A percentile compares a stretch with the other conserved stretches of the same genome.
phyloP scores from a whole-genome alignment of 2,888 invertebrate genomes.

The Leptinotarsa peninsularis region DNA sequence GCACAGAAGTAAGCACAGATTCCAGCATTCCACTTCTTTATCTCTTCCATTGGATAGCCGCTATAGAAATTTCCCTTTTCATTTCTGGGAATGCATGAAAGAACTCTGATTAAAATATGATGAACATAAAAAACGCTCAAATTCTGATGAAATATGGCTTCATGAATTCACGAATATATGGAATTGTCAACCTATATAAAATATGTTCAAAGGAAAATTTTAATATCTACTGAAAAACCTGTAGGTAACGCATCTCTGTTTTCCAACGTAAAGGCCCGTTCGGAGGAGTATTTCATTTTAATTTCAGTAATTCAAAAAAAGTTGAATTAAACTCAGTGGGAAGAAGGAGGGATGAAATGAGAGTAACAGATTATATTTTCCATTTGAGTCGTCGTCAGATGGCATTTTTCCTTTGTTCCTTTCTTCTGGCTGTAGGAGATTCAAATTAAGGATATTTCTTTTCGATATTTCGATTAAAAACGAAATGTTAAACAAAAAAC shows the following conservation, averaged over 20 bases:
- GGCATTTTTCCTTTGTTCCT: background rate
- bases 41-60: background rate
- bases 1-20: background rate
- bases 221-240: conserved; percentile 9
- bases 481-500: too few species aligned
- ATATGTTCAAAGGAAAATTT: conserved; percentile 10
- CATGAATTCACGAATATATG: conserved; percentile 2
- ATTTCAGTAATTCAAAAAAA: conserved; percentile 35
- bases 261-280: background rate
- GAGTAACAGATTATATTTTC: background rate
- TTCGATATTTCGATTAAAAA: too few species aligned
- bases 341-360: background rate
- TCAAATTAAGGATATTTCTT: too few species aligned
- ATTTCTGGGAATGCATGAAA: conserved; percentile 1
- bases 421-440: background rate
- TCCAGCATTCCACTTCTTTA: background rate
- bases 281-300: conserved; percentile 28
- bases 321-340: conserved; percentile 16
- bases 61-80: background rate
- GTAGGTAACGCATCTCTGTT: conserved; percentile 7
- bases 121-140: conserved; percentile 5
- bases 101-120: conserved; percentile 4
- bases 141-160: background rate
- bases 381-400: background rate
- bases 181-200: conserved; percentile 21